Conservation (phyloP, 1,140 invertebrate species). For the Heliconius melpomene region DNA sequence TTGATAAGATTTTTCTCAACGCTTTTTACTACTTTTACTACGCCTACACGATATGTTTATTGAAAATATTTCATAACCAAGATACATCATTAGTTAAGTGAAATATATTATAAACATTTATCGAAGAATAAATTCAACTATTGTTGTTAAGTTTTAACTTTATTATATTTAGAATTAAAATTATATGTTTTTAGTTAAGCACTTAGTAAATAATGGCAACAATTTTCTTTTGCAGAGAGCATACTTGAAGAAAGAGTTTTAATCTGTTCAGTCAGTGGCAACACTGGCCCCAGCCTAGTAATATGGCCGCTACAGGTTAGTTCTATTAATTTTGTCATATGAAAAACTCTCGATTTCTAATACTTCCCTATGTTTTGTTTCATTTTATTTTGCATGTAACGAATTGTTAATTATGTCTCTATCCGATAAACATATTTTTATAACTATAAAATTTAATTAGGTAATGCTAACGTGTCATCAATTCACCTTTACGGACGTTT, state of each 20-base stretch:
- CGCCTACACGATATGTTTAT: no score
- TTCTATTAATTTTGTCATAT: constrained; percentile 78
- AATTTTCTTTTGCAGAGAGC: constrained; percentile 29
- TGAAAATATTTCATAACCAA: no score
- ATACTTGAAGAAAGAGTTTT: constrained; percentile 26
- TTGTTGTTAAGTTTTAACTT: neutral
- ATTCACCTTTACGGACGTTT: constrained; percentile 78
- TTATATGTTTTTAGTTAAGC: neutral
- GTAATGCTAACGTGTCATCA: constrained; percentile 78
- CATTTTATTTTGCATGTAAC: constrained; percentile 44
- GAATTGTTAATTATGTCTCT: constrained; percentile 15
- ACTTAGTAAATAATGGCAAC: constrained; percentile 21
- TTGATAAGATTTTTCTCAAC: no score
- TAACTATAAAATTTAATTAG: constrained; percentile 34
- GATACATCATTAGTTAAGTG: no score
- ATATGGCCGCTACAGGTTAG: constrained; percentile 82
- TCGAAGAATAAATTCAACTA: neutral
- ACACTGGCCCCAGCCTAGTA: constrained; percentile 76
- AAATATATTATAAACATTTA: no score
- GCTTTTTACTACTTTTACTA: no score
- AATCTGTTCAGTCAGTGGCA: constrained; percentile 62
- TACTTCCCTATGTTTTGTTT: constrained; percentile 50
- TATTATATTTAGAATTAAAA: neutral
- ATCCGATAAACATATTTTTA: constrained; percentile 25
- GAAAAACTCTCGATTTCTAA: constrained; percentile 58